Conservation (phyloP, 35 echinoderm and acorn worm species). For the Ophiothrix spiculata region DNA sequence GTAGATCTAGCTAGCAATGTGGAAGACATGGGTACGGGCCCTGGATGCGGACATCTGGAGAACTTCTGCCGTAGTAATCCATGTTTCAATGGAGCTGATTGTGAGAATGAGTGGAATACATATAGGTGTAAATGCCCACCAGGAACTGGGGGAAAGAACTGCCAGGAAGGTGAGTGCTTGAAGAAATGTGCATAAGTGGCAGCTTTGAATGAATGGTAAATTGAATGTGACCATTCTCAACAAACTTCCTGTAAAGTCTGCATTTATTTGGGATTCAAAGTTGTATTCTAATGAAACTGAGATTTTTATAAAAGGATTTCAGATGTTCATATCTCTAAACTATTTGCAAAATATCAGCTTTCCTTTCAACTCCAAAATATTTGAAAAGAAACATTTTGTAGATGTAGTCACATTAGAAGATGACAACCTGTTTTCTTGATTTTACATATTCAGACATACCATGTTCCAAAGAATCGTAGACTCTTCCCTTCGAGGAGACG, state of each 20-base stretch:
- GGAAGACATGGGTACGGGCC: slow-evolving; percentile 49
- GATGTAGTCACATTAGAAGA: no score
- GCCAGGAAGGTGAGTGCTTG: slow-evolving; percentile 74
- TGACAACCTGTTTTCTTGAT: no score
- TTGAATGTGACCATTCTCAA: not conserved
- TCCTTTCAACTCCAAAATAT: no score
- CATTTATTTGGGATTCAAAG: no score
- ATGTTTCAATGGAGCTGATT: slow-evolving; percentile 54
- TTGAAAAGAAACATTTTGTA: no score
- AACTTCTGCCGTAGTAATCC: slow-evolving; percentile 71
- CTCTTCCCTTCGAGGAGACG: no score
- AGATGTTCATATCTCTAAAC: no score
- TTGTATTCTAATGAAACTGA: no score
- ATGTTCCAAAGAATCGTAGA: no score
- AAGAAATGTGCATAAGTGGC: not conserved
- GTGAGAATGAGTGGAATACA: slow-evolving; percentile 69
- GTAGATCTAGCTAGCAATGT: slow-evolving; percentile 77
- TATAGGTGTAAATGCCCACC: slow-evolving; percentile 66
- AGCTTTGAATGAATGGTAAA: not conserved
- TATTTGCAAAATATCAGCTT: no score
- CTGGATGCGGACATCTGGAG: slow-evolving; percentile 58
- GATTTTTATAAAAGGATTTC: no score
- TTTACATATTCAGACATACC: no score
- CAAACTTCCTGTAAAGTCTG: not conserved
- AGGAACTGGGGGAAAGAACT: slow-evolving; percentile 66